A percentile compares a stretch with the other conserved stretches of the same genome.
These are phyloP conservation scores for Phasia obesa DNA, from an alignment of 2,888 invertebrate genomes.

Conservation along the genomic window DNA sequence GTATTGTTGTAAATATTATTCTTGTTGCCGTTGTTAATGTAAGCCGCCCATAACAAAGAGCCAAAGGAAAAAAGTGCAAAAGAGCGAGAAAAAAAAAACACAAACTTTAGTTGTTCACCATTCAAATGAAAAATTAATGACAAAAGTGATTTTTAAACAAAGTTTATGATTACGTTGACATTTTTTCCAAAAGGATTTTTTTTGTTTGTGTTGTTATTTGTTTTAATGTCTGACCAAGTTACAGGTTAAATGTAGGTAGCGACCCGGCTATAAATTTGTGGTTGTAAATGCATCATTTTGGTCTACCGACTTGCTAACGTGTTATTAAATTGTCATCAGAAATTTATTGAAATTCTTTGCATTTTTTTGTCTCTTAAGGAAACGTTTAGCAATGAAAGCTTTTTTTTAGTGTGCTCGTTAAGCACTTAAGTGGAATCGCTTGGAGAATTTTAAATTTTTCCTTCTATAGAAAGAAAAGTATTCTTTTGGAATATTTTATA, in stretches of 20 bases:
- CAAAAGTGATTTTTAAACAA: slow-evolving; percentile 72
- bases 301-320: slow-evolving; percentile 61
- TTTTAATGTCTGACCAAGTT: slow-evolving; percentile 40
- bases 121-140: slow-evolving; percentile 72
- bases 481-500: background rate
- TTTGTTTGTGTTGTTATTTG: too few species aligned
- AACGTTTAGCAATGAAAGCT: slow-evolving; percentile 32
- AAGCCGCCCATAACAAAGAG: too few species aligned
- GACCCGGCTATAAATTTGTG: background rate
- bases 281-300: slow-evolving; percentile 33
- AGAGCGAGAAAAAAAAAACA: background rate
- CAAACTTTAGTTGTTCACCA: slow-evolving; percentile 23
- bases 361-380: slow-evolving; percentile 21
- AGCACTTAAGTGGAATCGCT: slow-evolving; percentile 1
- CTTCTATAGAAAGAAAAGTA: background rate
- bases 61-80: too few species aligned
- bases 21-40: background rate
- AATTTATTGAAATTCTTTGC: slow-evolving; percentile 68
- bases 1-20: slow-evolving; percentile 13
- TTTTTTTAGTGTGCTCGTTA: slow-evolving; percentile 46
- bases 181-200: slow-evolving; percentile 46
- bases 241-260: slow-evolving; percentile 38
- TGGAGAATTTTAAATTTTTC: slow-evolving; percentile 4
- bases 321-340: slow-evolving; percentile 71
- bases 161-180: slow-evolving; percentile 68